phyloP scores from a whole-genome alignment of 2,113 vertebrate species.

The Scopus umbretta region DNA sequence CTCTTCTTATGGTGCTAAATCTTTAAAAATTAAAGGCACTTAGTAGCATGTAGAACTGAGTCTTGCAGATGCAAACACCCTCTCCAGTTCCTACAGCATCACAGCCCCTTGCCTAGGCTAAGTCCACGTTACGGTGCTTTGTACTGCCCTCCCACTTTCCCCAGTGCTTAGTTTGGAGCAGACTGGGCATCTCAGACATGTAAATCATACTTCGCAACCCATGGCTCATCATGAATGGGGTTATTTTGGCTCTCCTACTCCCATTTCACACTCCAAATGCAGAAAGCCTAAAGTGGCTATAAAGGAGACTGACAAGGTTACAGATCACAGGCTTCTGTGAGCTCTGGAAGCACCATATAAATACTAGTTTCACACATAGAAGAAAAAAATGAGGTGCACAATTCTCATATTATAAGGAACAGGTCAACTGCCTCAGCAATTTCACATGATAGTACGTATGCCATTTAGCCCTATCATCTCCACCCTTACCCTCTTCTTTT shows the following conservation, averaged over 20 bases:
- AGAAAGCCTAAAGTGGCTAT: background rate
- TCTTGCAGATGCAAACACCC: background rate
- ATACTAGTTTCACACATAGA: background rate
- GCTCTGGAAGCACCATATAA: background rate
- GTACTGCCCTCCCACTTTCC: background rate
- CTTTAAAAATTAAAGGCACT: background rate
- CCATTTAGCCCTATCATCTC: background rate
- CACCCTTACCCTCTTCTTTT: background rate
- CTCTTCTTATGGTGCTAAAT: background rate
- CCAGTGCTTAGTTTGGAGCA: background rate
- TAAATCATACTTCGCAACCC: background rate
- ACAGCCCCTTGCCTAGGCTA: background rate
- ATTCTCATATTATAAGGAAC: background rate
- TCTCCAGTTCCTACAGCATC: background rate
- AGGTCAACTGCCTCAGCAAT: background rate
- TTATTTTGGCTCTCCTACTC: background rate
- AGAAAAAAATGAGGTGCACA: background rate
- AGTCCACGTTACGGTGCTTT: accelerated
- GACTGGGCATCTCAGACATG: background rate
- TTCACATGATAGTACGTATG: accelerated
- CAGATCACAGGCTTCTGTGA: background rate
- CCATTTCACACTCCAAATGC: background rate
- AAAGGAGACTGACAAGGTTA: background rate
- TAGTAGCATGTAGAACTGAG: background rate
- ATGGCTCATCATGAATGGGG: background rate